Conservation (phyloP, 2,113 vertebrate species). For the Anguilla japonica region DNA sequence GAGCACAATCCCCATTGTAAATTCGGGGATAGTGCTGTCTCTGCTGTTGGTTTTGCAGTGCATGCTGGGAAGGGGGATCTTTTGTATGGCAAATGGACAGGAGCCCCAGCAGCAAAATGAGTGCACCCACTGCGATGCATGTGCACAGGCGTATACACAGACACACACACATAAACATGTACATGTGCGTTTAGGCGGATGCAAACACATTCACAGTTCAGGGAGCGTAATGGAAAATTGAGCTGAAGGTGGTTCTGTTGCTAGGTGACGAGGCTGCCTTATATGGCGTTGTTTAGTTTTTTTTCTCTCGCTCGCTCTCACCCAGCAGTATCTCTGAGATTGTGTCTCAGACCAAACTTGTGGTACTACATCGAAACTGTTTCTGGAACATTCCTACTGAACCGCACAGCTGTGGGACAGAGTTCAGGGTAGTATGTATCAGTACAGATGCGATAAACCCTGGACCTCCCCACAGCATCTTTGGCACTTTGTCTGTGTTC, state of each 20-base stretch:
- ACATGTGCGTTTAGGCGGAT: conserved; percentile 17
- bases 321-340: not conserved
- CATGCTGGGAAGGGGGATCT: not conserved
- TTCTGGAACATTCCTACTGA: not conserved
- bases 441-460: not conserved
- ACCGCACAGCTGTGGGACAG: not conserved
- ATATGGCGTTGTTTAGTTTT: conserved; percentile 60
- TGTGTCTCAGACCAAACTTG: not conserved
- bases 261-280: conserved; percentile 67
- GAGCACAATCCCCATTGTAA: too few relatives aligned
- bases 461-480: not conserved
- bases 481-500: not conserved
- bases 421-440: not conserved
- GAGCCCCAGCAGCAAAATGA: not conserved
- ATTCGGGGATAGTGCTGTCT: too few relatives aligned
- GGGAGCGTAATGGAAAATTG: conserved; percentile 78
- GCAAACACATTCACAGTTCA: conserved; percentile 49
- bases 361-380: not conserved
- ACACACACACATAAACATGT: conserved; percentile 11
- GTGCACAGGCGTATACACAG: not conserved
- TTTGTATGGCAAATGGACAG: not conserved
- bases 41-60: not conserved
- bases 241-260: conserved; percentile 69
- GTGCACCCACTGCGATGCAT: not conserved
- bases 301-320: conserved; percentile 34